A percentile compares a stretch with the other conserved stretches of the same genome.
These are phyloP conservation scores for Iselma pallidipennis DNA, from an alignment of 2,888 invertebrate genomes.

Conservation along the genomic window DNA sequence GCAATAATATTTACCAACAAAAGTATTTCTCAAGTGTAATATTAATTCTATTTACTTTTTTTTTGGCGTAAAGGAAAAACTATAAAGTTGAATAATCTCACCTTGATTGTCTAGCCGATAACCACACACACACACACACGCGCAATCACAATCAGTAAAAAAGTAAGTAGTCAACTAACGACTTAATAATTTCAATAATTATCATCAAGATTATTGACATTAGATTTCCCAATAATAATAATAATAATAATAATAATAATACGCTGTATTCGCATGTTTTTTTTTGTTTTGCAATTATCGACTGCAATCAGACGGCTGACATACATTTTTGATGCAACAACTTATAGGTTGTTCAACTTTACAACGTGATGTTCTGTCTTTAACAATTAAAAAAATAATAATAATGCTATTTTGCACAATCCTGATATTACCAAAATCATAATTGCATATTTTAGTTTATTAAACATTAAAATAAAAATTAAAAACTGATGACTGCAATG, in stretches of 20 bases:
- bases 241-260: too few species aligned
- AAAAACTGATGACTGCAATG: too few species aligned
- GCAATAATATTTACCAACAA: background rate
- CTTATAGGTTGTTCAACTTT: slow-evolving; percentile 21
- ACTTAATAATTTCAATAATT: background rate
- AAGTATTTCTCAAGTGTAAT: background rate
- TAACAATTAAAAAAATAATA: background rate
- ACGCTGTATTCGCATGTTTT: slow-evolving; percentile 21
- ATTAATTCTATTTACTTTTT: background rate
- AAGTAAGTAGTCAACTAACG: background rate
- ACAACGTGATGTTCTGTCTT: background rate
- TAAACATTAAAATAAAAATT: too few species aligned
- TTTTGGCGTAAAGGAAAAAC: background rate
- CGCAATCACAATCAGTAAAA: background rate
- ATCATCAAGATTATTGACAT: slow-evolving; percentile 6
- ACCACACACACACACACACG: background rate
- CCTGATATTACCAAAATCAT: background rate
- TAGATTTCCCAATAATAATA: slow-evolving; percentile 8
- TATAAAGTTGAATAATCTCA: background rate
- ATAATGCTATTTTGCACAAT: background rate
- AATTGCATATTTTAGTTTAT: background rate
- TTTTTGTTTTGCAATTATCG: slow-evolving; percentile 24
- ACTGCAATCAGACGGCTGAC: slow-evolving; percentile 22
- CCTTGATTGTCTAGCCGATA: slow-evolving; percentile 8
- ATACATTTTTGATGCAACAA: slow-evolving; percentile 21